Percentiles rank a stretch among this genome's conserved stretches.
phyloP scores from a whole-genome alignment of 2,888 invertebrate genomes.

The Blomia tropicalis region DNA sequence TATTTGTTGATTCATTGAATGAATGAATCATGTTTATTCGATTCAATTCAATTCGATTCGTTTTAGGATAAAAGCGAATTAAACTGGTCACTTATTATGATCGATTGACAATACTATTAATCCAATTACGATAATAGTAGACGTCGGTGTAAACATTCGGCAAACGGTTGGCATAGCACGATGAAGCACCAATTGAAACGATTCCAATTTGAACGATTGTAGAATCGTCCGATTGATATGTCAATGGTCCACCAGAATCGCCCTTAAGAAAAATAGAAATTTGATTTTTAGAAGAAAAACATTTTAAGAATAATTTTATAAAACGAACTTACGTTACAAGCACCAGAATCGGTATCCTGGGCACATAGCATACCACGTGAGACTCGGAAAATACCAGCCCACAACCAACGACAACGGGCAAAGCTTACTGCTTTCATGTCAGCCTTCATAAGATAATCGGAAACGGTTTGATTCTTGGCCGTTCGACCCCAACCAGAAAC shows the following conservation, averaged over 20 bases:
- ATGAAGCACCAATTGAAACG: conserved; percentile 1
- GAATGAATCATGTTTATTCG: too few relatives aligned
- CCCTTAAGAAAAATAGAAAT: neutral
- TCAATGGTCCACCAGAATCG: conserved; percentile 13
- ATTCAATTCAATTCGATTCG: too few relatives aligned
- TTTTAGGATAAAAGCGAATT: too few relatives aligned
- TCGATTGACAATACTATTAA: neutral
- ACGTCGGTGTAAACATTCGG: conserved; percentile 11
- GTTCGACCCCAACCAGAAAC: conserved; percentile 7
- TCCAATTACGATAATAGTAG: conserved; percentile 1
- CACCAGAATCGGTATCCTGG: neutral
- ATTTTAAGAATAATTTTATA: neutral
- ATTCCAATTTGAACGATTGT: neutral
- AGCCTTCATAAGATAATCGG: neutral
- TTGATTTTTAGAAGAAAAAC: too few relatives aligned
- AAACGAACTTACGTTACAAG: conserved; percentile 10
- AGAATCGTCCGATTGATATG: neutral
- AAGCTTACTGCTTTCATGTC: neutral
- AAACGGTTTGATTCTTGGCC: neutral
- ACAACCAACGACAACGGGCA: neutral
- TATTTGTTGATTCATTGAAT: too few relatives aligned
- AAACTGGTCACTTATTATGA: too few relatives aligned
- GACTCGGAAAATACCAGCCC: neutral
- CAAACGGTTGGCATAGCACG: neutral
- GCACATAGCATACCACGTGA: neutral